Conservation (phyloP, 2,888 invertebrate species). For the Apodemia zela region DNA sequence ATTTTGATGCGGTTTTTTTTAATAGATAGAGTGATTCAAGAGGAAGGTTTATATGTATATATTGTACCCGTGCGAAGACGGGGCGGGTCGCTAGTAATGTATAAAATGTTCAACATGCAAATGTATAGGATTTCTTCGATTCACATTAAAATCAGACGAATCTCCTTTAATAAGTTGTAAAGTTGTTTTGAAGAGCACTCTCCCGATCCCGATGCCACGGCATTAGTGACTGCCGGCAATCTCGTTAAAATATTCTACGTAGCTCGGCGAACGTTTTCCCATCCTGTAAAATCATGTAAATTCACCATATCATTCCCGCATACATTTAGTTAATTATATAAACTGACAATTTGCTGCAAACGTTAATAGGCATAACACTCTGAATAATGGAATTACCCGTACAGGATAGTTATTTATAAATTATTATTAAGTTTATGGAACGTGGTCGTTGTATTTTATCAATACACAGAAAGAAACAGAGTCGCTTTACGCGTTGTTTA, state of each 20-base stretch:
- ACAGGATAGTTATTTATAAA: background rate
- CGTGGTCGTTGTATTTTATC: too few relatives aligned
- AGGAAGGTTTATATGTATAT: too few relatives aligned
- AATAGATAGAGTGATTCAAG: too few relatives aligned
- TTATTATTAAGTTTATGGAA: background rate
- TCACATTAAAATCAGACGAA: constrained; percentile 61
- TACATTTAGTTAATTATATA: constrained; percentile 33
- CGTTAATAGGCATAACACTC: constrained; percentile 13
- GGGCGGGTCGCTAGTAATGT: too few relatives aligned
- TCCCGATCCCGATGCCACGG: constrained; percentile 56
- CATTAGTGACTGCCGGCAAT: constrained; percentile 55
- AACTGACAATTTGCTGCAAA: constrained; percentile 18
- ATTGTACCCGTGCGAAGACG: too few relatives aligned
- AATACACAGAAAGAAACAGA: too few relatives aligned
- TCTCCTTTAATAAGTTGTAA: constrained; percentile 67
- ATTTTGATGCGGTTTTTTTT: too few relatives aligned
- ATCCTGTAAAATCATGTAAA: constrained; percentile 35
- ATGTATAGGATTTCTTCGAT: constrained; percentile 35
- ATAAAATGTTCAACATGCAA: constrained; percentile 4
- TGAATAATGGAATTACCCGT: constrained; percentile 10
- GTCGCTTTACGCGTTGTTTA: too few relatives aligned
- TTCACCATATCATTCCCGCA: constrained; percentile 59
- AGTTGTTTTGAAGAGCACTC: constrained; percentile 64
- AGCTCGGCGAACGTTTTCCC: constrained; percentile 56
- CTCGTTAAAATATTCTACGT: constrained; percentile 72